A percentile compares a stretch with the other conserved stretches of the same genome.
phyloP scores from a whole-genome alignment of 2,113 vertebrate species.

The Tragulus kanchil region DNA sequence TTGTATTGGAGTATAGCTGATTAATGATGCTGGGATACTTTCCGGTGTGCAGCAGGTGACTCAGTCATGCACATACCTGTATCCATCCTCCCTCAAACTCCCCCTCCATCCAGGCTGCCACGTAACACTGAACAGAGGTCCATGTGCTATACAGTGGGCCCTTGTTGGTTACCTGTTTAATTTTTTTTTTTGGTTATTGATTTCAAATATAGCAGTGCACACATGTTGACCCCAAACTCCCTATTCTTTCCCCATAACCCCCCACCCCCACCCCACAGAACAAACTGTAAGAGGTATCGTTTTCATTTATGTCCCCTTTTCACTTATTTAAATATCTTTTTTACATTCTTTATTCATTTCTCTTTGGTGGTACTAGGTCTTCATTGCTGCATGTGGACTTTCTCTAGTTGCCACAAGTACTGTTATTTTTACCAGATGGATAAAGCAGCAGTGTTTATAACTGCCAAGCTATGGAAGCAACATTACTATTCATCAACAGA shows the following conservation, averaged over 20 bases:
- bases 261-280: background rate
- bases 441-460: background rate
- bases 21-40: background rate
- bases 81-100: background rate
- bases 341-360: background rate
- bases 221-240: background rate
- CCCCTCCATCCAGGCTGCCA: background rate
- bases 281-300: background rate
- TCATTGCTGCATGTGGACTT: background rate
- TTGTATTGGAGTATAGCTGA: background rate
- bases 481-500: background rate
- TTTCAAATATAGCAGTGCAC: background rate
- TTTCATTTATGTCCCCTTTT: background rate
- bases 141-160: background rate
- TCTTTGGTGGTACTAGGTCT: background rate
- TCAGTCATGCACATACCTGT: background rate
- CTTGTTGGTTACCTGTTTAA: background rate
- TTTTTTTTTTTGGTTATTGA: background rate
- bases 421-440: background rate
- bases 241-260: background rate
- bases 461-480: background rate
- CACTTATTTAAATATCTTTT: background rate
- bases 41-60: background rate
- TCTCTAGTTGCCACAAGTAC: background rate
- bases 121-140: background rate